These are phyloP conservation scores for Cetonia aurata DNA, from an alignment of 2,888 invertebrate genomes.

Conservation along the genomic window DNA sequence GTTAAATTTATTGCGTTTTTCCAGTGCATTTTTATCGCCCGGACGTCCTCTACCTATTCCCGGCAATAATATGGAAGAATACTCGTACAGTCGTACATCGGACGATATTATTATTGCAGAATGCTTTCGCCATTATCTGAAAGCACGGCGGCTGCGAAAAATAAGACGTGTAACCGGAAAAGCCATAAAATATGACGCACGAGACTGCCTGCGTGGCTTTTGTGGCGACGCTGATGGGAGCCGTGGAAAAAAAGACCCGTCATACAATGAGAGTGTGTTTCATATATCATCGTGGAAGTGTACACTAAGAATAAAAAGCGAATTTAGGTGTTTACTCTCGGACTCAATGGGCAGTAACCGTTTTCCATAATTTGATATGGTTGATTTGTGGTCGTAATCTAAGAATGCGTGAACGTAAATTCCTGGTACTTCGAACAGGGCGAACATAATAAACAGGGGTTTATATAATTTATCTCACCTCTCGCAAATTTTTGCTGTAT, in stretches of 20 bases:
- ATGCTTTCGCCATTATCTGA: conserved; percentile 28
- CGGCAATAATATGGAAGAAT: conserved; percentile 46
- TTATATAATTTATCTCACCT: too few relatives aligned
- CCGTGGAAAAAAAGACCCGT: conserved; percentile 5
- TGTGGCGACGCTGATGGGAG: conserved; percentile 30
- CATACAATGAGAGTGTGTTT: conserved; percentile 32
- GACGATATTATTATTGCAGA: conserved; percentile 32
- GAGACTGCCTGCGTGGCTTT: conserved; percentile 21
- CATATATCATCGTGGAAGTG: conserved; percentile 30
- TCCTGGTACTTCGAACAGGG: background rate
- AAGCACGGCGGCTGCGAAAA: conserved; percentile 18
- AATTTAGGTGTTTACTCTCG: conserved; percentile 25
- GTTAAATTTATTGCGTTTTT: conserved; percentile 57
- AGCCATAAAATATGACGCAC: conserved; percentile 31
- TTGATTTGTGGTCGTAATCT: conserved; percentile 17
- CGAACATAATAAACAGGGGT: too few relatives aligned
- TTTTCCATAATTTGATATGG: conserved; percentile 6
- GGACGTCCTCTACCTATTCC: conserved; percentile 56
- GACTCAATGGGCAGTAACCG: conserved; percentile 14
- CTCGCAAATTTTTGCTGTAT: too few relatives aligned
- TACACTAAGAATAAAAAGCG: conserved; percentile 15
- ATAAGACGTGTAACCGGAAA: conserved; percentile 40
- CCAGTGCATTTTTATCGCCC: conserved; percentile 58
- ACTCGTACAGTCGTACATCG: conserved; percentile 15
- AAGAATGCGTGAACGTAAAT: conserved; percentile 15